These are phyloP conservation scores for Salvator merianae DNA, from an alignment of 2,113 vertebrate species.

Conservation along the genomic window DNA sequence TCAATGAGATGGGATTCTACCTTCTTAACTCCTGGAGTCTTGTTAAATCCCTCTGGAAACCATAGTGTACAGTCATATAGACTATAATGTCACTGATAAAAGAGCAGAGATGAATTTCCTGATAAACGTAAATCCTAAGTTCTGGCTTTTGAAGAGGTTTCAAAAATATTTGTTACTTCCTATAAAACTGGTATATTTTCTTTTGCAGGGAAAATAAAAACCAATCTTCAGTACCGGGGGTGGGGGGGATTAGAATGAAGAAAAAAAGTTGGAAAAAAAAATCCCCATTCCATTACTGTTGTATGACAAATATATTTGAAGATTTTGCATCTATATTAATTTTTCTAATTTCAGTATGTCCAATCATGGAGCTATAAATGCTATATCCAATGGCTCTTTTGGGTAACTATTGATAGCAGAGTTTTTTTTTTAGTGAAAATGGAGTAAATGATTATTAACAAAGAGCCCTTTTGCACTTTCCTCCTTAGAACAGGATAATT, in stretches of 20 bases:
- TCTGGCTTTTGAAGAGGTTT: conserved; percentile 11
- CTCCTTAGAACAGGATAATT: no score
- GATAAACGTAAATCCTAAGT: conserved; percentile 8
- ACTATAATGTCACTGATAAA: conserved; percentile 35
- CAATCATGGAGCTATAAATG: background rate
- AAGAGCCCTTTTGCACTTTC: no score
- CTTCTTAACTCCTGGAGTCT: conserved; percentile 23
- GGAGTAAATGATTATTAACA: background rate
- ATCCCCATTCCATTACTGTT: background rate
- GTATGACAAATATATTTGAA: background rate
- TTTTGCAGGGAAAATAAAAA: background rate
- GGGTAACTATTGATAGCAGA: background rate
- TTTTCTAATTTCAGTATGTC: background rate
- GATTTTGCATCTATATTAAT: background rate
- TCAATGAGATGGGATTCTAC: conserved; percentile 24
- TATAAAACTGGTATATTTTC: background rate
- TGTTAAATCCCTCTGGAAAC: conserved; percentile 21
- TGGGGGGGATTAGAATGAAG: no score
- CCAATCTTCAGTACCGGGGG: background rate
- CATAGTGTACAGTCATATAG: background rate
- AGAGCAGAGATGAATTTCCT: conserved; percentile 33
- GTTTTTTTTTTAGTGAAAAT: background rate
- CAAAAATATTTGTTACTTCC: background rate
- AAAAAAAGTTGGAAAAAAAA: background rate
- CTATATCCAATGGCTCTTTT: background rate